Percentiles rank a stretch among this genome's conserved stretches.
Conservation (phyloP, 2,888 invertebrate species). For the Biston stratarius region DNA sequence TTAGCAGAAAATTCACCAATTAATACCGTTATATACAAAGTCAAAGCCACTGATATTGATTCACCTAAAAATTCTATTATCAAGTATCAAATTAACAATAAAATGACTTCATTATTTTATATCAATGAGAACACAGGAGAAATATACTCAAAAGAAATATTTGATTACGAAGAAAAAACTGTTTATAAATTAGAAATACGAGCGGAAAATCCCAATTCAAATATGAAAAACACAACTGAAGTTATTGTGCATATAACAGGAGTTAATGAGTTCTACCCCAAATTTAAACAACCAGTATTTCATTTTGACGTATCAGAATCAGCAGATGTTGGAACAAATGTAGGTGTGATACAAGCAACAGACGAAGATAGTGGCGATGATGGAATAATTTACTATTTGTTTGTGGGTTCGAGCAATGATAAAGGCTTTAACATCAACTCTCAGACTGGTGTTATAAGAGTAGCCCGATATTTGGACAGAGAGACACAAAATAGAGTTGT, state of each 20-base stretch:
- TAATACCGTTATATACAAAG: slow-evolving; percentile 91
- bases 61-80: slow-evolving; percentile 95
- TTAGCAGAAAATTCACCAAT: slow-evolving; percentile 93
- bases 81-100: slow-evolving; percentile 93
- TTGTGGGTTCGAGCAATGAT: slow-evolving; percentile 97
- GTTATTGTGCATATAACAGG: slow-evolving; percentile 93
- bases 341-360: slow-evolving; percentile 95
- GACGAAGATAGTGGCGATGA: slow-evolving; percentile 96
- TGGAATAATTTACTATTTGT: slow-evolving; percentile 95
- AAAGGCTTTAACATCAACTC: slow-evolving; percentile 95
- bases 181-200: slow-evolving; percentile 91
- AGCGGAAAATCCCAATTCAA: slow-evolving; percentile 95
- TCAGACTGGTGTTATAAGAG: slow-evolving; percentile 93
- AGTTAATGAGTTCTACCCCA: slow-evolving; percentile 95
- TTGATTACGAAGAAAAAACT: slow-evolving; percentile 95
- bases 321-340: slow-evolving; percentile 93
- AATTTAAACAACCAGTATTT: slow-evolving; percentile 95
- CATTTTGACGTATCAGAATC: slow-evolving; percentile 97
- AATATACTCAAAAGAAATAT: slow-evolving; percentile 90
- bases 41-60: slow-evolving; percentile 93
- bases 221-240: slow-evolving; percentile 91
- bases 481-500: slow-evolving; percentile 96
- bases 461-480: slow-evolving; percentile 93
- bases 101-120: slow-evolving; percentile 90
- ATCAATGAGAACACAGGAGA: slow-evolving; percentile 92